A percentile compares a stretch with the other conserved stretches of the same genome.
These are phyloP conservation scores for Thalassoma bifasciatum DNA, from an alignment of 2,113 vertebrate genomes.

Conservation along the genomic window DNA sequence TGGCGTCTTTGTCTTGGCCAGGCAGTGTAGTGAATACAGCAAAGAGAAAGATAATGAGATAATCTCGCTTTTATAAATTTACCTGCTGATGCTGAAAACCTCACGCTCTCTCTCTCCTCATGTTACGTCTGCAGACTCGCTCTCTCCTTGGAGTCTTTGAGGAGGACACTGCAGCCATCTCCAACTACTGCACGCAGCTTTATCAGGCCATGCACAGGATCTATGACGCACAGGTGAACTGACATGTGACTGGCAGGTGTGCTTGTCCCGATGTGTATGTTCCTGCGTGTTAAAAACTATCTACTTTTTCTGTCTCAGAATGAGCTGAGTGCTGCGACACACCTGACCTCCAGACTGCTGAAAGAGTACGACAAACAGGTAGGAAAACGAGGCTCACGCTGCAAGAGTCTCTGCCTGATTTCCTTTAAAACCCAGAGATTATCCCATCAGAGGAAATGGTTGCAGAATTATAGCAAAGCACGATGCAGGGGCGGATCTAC, in stretches of 20 bases:
- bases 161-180: slow-evolving; percentile 95
- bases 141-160: slow-evolving; percentile 98
- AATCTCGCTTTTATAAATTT: too few relatives aligned
- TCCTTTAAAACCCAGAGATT: too few relatives aligned
- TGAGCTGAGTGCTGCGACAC: slow-evolving; percentile 97
- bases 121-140: slow-evolving; percentile 85
- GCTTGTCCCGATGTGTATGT: neutral
- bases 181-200: slow-evolving; percentile 92
- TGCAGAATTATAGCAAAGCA: too few relatives aligned
- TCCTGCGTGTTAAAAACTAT: neutral
- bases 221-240: slow-evolving; percentile 94
- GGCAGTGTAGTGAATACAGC: too few relatives aligned
- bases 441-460: too few relatives aligned
- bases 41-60: too few relatives aligned
- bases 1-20: too few relatives aligned
- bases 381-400: too few relatives aligned
- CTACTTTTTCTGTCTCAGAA: slow-evolving; percentile 82
- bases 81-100: too few relatives aligned
- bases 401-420: too few relatives aligned
- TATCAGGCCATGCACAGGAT: slow-evolving; percentile 97
- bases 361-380: slow-evolving; percentile 99
- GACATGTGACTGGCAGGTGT: neutral
- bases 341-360: slow-evolving; percentile 95
- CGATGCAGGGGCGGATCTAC: too few relatives aligned
- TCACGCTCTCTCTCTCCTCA: too few relatives aligned